These are phyloP conservation scores for Drosophila lacteicornis DNA, from an alignment of 1,140 invertebrate genomes.

Conservation along the genomic window DNA sequence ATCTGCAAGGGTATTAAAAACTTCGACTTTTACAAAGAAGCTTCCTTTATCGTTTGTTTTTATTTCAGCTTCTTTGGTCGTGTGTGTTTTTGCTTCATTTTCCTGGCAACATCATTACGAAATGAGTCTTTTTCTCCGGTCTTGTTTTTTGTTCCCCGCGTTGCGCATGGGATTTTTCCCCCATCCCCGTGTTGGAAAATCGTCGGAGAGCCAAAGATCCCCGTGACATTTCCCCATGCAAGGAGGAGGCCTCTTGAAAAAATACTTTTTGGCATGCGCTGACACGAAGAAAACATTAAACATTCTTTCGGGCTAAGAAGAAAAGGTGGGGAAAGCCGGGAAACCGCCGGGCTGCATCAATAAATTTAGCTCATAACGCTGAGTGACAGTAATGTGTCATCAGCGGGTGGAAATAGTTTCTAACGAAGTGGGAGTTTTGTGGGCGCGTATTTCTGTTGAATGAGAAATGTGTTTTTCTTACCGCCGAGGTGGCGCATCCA, in stretches of 20 bases:
- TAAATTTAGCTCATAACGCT: constrained; percentile 80
- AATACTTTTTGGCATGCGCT: constrained; percentile 72
- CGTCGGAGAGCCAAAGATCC: constrained; percentile 38
- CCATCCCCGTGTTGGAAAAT: constrained; percentile 33
- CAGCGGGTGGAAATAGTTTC: constrained; percentile 72
- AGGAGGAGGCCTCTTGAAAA: constrained; percentile 40
- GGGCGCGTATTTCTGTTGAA: constrained; percentile 42
- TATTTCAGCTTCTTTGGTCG: constrained; percentile 18
- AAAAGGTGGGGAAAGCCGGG: neutral
- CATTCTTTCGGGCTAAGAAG: constrained; percentile 48
- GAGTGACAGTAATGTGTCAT: constrained; percentile 81
- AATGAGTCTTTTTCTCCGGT: constrained; percentile 54
- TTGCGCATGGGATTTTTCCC: constrained; percentile 23
- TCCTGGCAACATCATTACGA: constrained; percentile 59
- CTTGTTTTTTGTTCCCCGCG: constrained; percentile 33
- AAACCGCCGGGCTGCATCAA: constrained; percentile 55
- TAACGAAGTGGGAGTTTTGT: constrained; percentile 56
- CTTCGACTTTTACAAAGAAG: neutral
- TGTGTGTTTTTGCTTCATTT: constrained; percentile 36
- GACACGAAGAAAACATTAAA: constrained; percentile 62
- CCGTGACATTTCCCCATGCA: constrained; percentile 59
- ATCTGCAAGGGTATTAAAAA: neutral
- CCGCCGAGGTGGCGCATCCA: constrained; percentile 35
- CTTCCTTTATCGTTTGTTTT: constrained; percentile 17
- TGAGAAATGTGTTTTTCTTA: constrained; percentile 39